Conservation (phyloP, 2,113 vertebrate genomes). For the Cryptotis parvus region DNA sequence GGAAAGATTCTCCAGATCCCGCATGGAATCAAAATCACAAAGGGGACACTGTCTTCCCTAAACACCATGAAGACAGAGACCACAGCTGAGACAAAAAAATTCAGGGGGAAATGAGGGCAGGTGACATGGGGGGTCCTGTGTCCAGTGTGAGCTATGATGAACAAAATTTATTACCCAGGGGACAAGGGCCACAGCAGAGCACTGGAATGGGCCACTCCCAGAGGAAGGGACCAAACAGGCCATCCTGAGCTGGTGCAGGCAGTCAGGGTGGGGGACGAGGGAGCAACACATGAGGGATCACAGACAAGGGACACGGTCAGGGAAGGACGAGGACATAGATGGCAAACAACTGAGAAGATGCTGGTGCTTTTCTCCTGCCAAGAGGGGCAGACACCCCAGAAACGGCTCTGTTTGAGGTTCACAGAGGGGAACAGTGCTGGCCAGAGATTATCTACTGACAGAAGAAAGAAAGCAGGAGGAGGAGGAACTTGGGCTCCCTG, state of each 20-base stretch:
- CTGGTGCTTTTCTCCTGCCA: neutral
- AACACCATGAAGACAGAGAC: neutral
- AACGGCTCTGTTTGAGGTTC: slow-evolving; percentile 12
- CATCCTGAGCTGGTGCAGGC: fast-evolving
- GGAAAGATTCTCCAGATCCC: neutral
- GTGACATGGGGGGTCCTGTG: neutral
- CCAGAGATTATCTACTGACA: neutral
- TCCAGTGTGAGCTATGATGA: neutral
- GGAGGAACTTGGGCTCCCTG: neutral
- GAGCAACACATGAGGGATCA: neutral
- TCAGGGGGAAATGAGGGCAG: neutral
- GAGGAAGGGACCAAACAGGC: neutral
- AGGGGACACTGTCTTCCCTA: neutral
- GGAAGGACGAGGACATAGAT: neutral
- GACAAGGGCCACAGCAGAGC: neutral
- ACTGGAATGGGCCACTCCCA: fast-evolving
- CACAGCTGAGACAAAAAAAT: neutral
- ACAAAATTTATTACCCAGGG: neutral
- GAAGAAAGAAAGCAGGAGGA: neutral
- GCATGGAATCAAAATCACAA: neutral
- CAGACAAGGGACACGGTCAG: neutral
- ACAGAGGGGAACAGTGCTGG: neutral
- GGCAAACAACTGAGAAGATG: neutral
- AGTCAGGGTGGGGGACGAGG: neutral
- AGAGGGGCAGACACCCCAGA: neutral